Percentiles rank a stretch among this genome's conserved stretches.
Evolutionary conservation across 2,797 vertebrate genomes (phyloP).

Genomic region (Xyrichtys novacula): DNA sequence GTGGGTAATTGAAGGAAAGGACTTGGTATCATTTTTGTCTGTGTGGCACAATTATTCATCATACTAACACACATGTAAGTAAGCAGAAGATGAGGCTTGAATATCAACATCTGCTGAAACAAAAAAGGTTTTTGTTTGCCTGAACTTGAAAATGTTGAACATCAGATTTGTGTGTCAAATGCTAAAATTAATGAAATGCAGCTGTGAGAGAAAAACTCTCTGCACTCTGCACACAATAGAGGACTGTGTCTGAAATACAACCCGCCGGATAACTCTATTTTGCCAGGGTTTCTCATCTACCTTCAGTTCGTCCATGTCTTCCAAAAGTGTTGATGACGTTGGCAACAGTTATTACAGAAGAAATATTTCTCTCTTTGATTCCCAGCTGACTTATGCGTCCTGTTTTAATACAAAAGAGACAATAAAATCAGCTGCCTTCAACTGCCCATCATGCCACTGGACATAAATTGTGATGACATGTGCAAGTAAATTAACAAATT

Average conservation of each 20-base stretch:
- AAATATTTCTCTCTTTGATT: conserved; percentile 88
- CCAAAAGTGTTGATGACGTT: conserved; percentile 91
- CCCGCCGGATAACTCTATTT: background rate
- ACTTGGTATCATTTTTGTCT: background rate
- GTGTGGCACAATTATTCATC: background rate
- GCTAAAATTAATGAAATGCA: background rate
- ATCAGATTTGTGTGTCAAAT: background rate
- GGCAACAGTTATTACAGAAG: conserved; percentile 89
- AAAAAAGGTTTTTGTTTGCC: background rate
- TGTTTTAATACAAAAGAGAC: conserved; percentile 62
- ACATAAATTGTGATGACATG: background rate
- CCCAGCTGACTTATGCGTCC: conserved; percentile 92
- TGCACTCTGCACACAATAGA: conserved; percentile 2
- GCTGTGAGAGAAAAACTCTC: background rate
- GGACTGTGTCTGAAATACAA: conserved; percentile 3
- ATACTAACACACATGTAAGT: background rate
- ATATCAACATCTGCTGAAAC: background rate
- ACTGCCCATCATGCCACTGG: background rate
- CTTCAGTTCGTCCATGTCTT: conserved; percentile 91
- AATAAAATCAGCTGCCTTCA: background rate
- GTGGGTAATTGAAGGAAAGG: no score
- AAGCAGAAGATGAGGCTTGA: background rate
- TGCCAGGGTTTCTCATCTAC: conserved; percentile 75
- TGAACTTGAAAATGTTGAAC: background rate
- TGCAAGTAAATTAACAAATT: background rate